These are phyloP conservation scores for Drosophila crucigera DNA, from an alignment of 2,888 invertebrate genomes.

Conservation along the genomic window DNA sequence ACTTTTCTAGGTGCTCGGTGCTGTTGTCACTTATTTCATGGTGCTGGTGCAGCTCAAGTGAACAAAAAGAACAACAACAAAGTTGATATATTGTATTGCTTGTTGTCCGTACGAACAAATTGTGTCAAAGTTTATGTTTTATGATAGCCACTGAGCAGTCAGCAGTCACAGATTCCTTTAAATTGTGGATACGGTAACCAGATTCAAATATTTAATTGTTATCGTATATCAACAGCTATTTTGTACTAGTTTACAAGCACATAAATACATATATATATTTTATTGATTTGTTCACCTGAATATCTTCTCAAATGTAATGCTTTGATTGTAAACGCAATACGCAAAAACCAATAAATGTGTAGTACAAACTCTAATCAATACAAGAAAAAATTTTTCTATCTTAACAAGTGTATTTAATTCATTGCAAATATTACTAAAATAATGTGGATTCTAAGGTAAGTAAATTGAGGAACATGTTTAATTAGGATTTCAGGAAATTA, in stretches of 20 bases:
- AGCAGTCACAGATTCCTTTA: slow-evolving; percentile 14
- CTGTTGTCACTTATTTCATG: slow-evolving; percentile 96
- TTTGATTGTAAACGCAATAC: slow-evolving; percentile 47
- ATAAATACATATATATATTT: slow-evolving; percentile 9
- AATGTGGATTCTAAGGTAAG: background rate
- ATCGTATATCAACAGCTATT: slow-evolving; percentile 4
- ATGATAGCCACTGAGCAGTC: slow-evolving; percentile 10
- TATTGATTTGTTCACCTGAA: slow-evolving; percentile 17
- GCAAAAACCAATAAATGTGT: slow-evolving; percentile 58
- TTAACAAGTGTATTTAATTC: background rate
- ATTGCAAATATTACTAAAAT: background rate
- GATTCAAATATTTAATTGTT: slow-evolving; percentile 4
- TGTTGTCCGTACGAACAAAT: slow-evolving; percentile 37
- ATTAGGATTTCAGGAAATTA: background rate
- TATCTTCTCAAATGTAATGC: slow-evolving; percentile 27
- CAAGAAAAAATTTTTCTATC: background rate
- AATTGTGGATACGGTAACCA: slow-evolving; percentile 1
- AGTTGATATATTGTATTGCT: slow-evolving; percentile 41
- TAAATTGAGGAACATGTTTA: background rate
- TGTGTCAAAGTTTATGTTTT: slow-evolving; percentile 53
- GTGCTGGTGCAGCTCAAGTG: slow-evolving; percentile 94
- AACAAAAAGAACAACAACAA: slow-evolving; percentile 27
- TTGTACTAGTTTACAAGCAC: slow-evolving; percentile 13
- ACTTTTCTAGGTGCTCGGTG: slow-evolving; percentile 90
- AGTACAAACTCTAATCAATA: slow-evolving; percentile 34